Evolutionary conservation across 1,140 invertebrate genomes (phyloP).

Genomic region (Oncopeltus fasciatus): DNA sequence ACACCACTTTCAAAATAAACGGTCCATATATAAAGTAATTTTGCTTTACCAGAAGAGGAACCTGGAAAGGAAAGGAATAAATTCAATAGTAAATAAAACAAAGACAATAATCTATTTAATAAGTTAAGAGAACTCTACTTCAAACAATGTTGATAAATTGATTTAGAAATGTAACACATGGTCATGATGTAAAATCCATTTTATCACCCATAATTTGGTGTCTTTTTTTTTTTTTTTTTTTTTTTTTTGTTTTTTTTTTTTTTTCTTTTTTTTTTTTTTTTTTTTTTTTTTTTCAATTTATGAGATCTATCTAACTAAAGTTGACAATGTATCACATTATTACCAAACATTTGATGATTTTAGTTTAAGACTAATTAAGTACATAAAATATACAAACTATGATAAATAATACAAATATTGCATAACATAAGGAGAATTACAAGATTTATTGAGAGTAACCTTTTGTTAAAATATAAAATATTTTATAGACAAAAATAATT

Average conservation of each 20-base stretch:
- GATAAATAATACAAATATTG: neutral
- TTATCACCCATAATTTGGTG: too few species aligned
- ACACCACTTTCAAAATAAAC: too few species aligned
- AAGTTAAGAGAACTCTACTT: neutral
- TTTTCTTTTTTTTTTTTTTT: neutral
- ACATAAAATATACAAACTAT: slow-evolving; percentile 3
- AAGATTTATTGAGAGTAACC: neutral
- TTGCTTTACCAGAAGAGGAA: too few species aligned
- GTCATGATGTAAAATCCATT: neutral
- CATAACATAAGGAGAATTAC: neutral
- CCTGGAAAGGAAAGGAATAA: too few species aligned
- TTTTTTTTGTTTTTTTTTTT: too few species aligned
- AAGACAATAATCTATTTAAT: neutral
- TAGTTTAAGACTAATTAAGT: neutral
- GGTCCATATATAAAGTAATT: too few species aligned
- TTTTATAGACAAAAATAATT: neutral
- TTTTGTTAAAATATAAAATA: neutral
- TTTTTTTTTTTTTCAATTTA: neutral
- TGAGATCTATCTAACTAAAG: slow-evolving; percentile 6
- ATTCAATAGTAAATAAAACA: neutral
- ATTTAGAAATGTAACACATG: neutral
- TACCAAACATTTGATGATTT: neutral
- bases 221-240: too few species aligned
- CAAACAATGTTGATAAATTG: neutral
- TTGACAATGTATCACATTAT: neutral